Conservation (phyloP, 2,797 vertebrate species). For the Anabas testudineus region DNA sequence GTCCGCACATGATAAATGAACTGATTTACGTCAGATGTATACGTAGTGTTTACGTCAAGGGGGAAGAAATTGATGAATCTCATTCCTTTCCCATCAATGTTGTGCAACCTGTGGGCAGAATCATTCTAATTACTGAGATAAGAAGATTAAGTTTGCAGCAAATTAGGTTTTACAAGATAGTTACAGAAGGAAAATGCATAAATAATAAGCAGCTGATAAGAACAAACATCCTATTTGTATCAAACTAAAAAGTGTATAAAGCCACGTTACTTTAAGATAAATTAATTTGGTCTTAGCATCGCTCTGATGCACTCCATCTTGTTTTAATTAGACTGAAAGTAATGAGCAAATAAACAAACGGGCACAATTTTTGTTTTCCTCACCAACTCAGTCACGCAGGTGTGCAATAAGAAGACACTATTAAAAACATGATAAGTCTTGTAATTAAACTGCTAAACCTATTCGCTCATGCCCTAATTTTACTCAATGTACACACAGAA, state of each 20-base stretch:
- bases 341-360: constrained; percentile 27
- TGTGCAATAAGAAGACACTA: neutral
- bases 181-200: constrained; percentile 21
- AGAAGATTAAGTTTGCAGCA: constrained; percentile 37
- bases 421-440: neutral
- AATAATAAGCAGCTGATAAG: constrained; percentile 11
- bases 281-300: neutral
- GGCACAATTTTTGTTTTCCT: neutral
- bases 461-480: constrained; percentile 27
- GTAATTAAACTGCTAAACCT: constrained; percentile 18
- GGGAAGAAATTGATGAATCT: neutral
- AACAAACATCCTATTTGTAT: neutral
- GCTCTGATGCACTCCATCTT: neutral
- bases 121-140: constrained; percentile 48
- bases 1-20: constrained; percentile 13
- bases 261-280: neutral
- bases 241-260: constrained; percentile 8
- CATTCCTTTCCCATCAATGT: constrained; percentile 3
- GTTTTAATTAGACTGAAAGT: constrained; percentile 22
- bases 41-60: constrained; percentile 13
- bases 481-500: constrained; percentile 18
- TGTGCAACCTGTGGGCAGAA: constrained; percentile 27
- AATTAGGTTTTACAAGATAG: constrained; percentile 44
- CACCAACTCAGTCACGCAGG: neutral
- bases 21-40: constrained; percentile 25